Percentiles rank a stretch among this genome's conserved stretches.
These are phyloP conservation scores for Emydoidea blandingii DNA, from an alignment of 2,797 vertebrate species.

Conservation along the genomic window DNA sequence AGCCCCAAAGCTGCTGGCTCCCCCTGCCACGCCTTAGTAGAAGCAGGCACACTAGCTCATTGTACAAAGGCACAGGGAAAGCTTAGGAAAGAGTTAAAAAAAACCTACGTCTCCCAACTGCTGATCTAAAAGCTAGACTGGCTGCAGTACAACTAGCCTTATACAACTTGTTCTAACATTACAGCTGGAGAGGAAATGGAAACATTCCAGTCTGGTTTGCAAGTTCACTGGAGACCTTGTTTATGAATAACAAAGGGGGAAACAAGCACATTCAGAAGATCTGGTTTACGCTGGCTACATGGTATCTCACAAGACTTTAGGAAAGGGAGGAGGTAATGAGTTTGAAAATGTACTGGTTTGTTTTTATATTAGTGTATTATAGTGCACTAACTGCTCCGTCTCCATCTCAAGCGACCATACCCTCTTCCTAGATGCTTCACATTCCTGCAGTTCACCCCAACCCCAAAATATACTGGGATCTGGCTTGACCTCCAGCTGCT, in stretches of 20 bases:
- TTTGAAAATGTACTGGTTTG: background rate
- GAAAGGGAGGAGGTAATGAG: background rate
- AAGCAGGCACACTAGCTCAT: background rate
- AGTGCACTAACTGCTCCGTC: background rate
- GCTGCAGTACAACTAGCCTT: slow-evolving; percentile 28
- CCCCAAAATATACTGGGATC: background rate
- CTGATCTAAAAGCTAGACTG: slow-evolving; percentile 24
- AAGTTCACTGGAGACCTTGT: background rate
- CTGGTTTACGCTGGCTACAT: background rate
- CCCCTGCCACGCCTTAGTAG: background rate
- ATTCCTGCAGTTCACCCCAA: slow-evolving; percentile 7
- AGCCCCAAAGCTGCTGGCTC: background rate
- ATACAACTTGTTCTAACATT: slow-evolving; percentile 16
- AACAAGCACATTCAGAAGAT: background rate
- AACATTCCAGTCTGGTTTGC: slow-evolving; percentile 57
- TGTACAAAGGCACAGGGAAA: background rate
- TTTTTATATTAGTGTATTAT: background rate
- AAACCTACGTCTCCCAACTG: background rate
- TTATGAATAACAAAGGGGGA: slow-evolving; percentile 17
- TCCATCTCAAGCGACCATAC: background rate
- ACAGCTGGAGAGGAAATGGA: slow-evolving; percentile 53
- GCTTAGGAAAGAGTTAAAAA: slow-evolving; percentile 21
- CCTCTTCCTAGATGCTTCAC: background rate
- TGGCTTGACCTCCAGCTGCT: background rate
- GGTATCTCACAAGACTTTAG: background rate